Percentiles rank a stretch among this genome's conserved stretches.
phyloP scores from a whole-genome alignment of 2,888 invertebrate species.

The Seira ritae region DNA sequence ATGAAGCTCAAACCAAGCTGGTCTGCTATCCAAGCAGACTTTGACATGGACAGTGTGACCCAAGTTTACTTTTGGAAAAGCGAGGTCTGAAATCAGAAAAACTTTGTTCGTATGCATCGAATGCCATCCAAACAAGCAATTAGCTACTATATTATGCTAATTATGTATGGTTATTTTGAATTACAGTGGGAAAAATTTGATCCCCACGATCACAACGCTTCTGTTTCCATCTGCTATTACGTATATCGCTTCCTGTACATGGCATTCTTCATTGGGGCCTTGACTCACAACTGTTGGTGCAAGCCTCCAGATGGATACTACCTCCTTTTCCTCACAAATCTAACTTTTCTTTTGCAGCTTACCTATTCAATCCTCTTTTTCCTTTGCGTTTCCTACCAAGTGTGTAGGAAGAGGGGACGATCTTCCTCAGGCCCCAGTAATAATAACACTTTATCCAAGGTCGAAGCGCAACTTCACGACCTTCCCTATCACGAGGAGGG shows the following conservation, averaged over 20 bases:
- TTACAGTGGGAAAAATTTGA: slow-evolving; percentile 65
- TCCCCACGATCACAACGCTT: slow-evolving; percentile 42
- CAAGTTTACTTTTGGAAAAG: slow-evolving; percentile 68
- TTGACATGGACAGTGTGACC: slow-evolving; percentile 49
- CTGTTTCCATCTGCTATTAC: slow-evolving; percentile 24
- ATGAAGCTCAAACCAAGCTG: background rate
- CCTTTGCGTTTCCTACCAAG: slow-evolving; percentile 32
- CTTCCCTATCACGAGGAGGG: background rate
- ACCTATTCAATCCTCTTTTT: slow-evolving; percentile 58
- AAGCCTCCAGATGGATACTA: slow-evolving; percentile 29
- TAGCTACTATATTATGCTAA: no score
- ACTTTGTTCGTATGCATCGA: background rate
- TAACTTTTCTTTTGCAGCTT: slow-evolving; percentile 54
- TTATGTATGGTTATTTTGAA: no score
- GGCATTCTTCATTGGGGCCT: slow-evolving; percentile 32
- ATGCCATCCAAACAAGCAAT: no score
- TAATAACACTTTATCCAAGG: background rate
- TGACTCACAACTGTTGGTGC: slow-evolving; percentile 20
- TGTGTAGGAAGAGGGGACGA: background rate
- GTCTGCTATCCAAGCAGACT: slow-evolving; percentile 38
- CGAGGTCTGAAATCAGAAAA: slow-evolving; percentile 48
- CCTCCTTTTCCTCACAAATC: slow-evolving; percentile 64
- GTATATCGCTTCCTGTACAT: slow-evolving; percentile 30
- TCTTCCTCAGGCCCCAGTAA: background rate
- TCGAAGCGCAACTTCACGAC: background rate